These are phyloP conservation scores for Drosophila fulvimacula DNA, from an alignment of 2,888 invertebrate species.

Conservation along the genomic window DNA sequence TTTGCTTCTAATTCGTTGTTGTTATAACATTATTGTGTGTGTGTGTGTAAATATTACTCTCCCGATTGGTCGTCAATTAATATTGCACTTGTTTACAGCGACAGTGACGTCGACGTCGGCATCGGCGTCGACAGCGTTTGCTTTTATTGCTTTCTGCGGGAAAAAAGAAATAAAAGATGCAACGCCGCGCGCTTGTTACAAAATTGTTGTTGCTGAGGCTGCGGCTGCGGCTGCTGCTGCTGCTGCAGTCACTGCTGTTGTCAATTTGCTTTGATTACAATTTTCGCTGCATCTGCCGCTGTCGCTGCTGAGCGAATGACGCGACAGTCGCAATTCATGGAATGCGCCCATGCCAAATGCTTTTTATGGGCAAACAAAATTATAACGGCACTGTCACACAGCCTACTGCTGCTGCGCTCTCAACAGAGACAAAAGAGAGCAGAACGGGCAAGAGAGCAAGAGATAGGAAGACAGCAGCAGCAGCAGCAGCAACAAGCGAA, in stretches of 20 bases:
- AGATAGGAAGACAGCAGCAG: constrained; percentile 32
- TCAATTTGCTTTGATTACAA: constrained; percentile 42
- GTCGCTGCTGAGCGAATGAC: constrained; percentile 24
- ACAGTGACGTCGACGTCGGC: constrained; percentile 10
- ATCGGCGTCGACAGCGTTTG: constrained; percentile 18
- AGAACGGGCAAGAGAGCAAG: constrained; percentile 1
- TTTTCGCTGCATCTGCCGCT: constrained; percentile 25
- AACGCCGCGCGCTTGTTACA: constrained; percentile 17
- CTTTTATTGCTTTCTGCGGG: constrained; percentile 30
- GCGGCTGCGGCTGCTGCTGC: background rate
- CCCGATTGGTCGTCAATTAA: constrained; percentile 48
- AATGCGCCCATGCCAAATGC: constrained; percentile 56
- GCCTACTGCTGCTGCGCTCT: constrained; percentile 18
- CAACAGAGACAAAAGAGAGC: constrained; percentile 17
- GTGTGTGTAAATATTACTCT: constrained; percentile 15
- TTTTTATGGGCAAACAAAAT: constrained; percentile 63
- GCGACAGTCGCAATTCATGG: constrained; percentile 43
- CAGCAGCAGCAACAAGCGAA: constrained; percentile 64
- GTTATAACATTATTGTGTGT: constrained; percentile 53
- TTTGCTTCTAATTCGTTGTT: constrained; percentile 20
- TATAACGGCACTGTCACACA: constrained; percentile 62
- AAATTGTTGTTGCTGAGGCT: constrained; percentile 22
- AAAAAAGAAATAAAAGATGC: constrained; percentile 21
- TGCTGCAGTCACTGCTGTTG: constrained; percentile 9
- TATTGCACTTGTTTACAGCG: constrained; percentile 61